These are phyloP conservation scores for Mormoops blainvillei DNA, from an alignment of 2,113 vertebrate genomes.

Conservation along the genomic window DNA sequence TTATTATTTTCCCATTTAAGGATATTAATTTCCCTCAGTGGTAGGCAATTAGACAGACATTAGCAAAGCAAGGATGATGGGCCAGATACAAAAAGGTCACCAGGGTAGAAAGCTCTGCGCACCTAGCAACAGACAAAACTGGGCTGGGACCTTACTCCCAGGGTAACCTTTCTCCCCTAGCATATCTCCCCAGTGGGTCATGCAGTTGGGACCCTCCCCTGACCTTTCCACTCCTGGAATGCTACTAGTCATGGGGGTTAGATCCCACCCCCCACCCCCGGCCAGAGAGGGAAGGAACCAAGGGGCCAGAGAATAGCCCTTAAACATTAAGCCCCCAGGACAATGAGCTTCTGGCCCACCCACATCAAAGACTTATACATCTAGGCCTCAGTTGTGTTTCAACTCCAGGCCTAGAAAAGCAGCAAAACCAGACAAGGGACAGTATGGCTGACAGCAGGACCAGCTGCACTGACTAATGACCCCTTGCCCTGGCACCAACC, in stretches of 20 bases:
- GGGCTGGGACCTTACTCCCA: not conserved
- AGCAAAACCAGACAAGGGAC: not conserved
- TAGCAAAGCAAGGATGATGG: not conserved
- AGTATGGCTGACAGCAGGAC: not conserved
- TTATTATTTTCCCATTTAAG: slow-evolving; percentile 29
- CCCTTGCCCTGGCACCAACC: not conserved
- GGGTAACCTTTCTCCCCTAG: not conserved
- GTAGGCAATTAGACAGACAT: not conserved
- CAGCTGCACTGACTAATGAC: not conserved
- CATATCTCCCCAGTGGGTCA: not conserved
- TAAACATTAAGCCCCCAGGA: not conserved
- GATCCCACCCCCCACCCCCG: not conserved
- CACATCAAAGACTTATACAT: not conserved
- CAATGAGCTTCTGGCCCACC: not conserved
- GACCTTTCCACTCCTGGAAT: not conserved
- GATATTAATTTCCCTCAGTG: not conserved
- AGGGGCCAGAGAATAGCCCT: not conserved
- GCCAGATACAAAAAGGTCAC: not conserved
- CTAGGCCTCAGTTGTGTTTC: not conserved
- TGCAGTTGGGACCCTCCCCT: not conserved
- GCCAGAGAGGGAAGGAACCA: not conserved
- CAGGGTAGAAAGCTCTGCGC: not conserved
- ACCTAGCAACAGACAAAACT: not conserved
- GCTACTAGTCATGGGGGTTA: not conserved
- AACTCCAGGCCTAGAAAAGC: not conserved